Evolutionary conservation across 1,140 invertebrate genomes (phyloP), one percentile per base, ranked within the genome.

Genomic region (Acromyrmex charruanus): DNA sequence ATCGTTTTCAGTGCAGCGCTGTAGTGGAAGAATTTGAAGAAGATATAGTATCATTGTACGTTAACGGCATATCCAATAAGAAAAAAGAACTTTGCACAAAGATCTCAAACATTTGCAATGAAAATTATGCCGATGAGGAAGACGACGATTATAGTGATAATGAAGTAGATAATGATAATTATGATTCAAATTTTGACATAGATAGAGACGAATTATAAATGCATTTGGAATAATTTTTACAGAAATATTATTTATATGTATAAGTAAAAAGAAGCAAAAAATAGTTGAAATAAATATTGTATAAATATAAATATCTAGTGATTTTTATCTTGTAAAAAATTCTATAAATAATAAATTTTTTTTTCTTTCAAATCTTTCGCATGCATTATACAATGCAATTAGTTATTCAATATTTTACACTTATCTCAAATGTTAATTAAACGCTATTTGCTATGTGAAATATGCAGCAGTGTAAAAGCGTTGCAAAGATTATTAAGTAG

Each of bases 1-100:
- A 89, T 91, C 85, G 66, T 85, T 95, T 95, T 81, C 86, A 96
- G 96, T 97, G 97, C 90, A 95, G 96, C 84, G 95, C 94, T 77
- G 95, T 97, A 77, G 93, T 97, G 3, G 96, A 96, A 87, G 96
- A 97, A 85, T 94, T 95, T 86, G 96, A 97, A 89, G 96, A 97
- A 28, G 90, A 90, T 28, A 95, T 97, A 58, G 92, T 97, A 25
- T 94, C 95, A 88, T 88, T 93, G 53, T 95, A 96, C 77, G 93
- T 86, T 28, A 90, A 94, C 31, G 91, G 92, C 35, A 35, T 71
- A 53, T 25, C 21, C 0, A 68, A 89, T 74, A 74, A 79, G 5
- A 88, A 87, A 86, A 12, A 21, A 9, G 77, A 81, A 35, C 65
- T 92, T 53, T 93, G 92, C 35, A 88, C 88, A 65, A 68, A 89